These are phyloP conservation scores for Pterostichus niger DNA, from an alignment of 2,888 invertebrate species.

Conservation along the genomic window DNA sequence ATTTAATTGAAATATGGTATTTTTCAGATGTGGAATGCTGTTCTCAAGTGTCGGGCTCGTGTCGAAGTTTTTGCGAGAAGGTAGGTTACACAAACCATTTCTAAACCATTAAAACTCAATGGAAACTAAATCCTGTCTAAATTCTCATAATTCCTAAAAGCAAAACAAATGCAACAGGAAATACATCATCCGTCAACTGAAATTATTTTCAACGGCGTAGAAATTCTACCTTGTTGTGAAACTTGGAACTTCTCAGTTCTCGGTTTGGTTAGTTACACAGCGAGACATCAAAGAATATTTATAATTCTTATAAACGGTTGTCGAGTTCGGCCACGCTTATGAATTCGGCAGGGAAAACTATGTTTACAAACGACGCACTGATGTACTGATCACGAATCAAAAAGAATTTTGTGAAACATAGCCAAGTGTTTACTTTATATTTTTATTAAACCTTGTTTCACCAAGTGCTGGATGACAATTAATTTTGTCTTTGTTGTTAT, in stretches of 20 bases:
- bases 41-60: slow-evolving; percentile 62
- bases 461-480: too few species aligned
- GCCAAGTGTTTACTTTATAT: too few species aligned
- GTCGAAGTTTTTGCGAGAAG: slow-evolving; percentile 63
- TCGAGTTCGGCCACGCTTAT: background rate
- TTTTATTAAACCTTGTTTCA: too few species aligned
- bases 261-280: background rate
- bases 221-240: slow-evolving; percentile 33
- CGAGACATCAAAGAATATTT: slow-evolving; percentile 62
- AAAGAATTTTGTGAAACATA: too few species aligned
- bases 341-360: background rate
- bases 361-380: too few species aligned
- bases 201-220: slow-evolving; percentile 24
- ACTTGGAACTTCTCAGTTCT: background rate
- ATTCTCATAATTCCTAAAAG: slow-evolving; percentile 10
- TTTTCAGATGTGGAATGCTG: slow-evolving; percentile 61
- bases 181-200: slow-evolving; percentile 18
- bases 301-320: slow-evolving; percentile 55
- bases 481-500: too few species aligned
- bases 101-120: background rate
- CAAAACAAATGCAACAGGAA: slow-evolving; percentile 15
- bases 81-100: slow-evolving; percentile 14
- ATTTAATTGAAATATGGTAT: background rate
- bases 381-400: too few species aligned
- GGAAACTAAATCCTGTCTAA: background rate